A percentile compares a stretch with the other conserved stretches of the same genome.
These are phyloP conservation scores for Plodia interpunctella DNA, from an alignment of 1,140 invertebrate species.

Conservation along the genomic window DNA sequence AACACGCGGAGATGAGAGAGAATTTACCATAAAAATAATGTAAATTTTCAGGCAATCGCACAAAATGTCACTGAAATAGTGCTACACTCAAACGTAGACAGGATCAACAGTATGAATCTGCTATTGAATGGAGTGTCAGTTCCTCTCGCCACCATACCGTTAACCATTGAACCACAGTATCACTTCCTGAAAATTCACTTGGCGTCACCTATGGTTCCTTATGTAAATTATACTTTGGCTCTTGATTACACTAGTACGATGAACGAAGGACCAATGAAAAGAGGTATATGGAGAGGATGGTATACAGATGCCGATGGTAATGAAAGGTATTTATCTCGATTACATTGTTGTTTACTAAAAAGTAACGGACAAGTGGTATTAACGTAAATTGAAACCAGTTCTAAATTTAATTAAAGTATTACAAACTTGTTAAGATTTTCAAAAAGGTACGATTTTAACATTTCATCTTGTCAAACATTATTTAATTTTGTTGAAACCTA, in stretches of 20 bases:
- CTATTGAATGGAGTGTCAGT: slow-evolving; percentile 23
- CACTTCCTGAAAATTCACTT: slow-evolving; percentile 59
- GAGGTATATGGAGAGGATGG: slow-evolving; percentile 64
- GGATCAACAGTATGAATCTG: slow-evolving; percentile 38
- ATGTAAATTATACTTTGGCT: slow-evolving; percentile 43
- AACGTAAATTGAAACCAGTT: too few relatives aligned
- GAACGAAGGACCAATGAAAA: slow-evolving; percentile 66
- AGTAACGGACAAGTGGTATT: too few relatives aligned
- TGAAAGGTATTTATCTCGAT: slow-evolving; percentile 36
- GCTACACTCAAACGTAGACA: slow-evolving; percentile 57
- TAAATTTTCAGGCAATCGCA: slow-evolving; percentile 45
- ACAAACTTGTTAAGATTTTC: too few relatives aligned
- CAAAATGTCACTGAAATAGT: slow-evolving; percentile 51
- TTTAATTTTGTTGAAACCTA: too few relatives aligned
- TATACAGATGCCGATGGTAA: slow-evolving; percentile 48
- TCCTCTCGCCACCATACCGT: slow-evolving; percentile 23
- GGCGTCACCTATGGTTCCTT: slow-evolving; percentile 26
- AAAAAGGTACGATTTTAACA: too few relatives aligned
- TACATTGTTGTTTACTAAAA: too few relatives aligned
- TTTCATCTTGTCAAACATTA: too few relatives aligned
- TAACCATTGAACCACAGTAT: slow-evolving; percentile 39
- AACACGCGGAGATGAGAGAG: too few relatives aligned
- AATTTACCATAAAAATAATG: background rate
- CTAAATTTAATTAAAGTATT: too few relatives aligned
- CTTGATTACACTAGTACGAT: slow-evolving; percentile 56